Base-by-base conservation (phyloP, 2,797 vertebrate species). In the Sebastes elongatus region DNA sequence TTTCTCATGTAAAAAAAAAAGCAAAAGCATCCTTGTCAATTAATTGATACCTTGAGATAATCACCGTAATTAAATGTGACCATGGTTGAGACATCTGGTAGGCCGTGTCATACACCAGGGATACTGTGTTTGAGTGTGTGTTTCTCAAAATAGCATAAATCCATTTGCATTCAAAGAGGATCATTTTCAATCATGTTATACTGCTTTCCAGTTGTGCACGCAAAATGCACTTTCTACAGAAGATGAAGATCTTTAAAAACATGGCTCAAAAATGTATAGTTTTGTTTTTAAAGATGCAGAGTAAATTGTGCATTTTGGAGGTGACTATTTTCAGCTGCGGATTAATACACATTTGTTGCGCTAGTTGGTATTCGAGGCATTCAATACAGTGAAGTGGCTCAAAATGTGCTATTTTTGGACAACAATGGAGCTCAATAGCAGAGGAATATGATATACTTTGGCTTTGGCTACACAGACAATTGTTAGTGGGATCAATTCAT, bases 1-100 rank as follows among this genome's bases (percentile, higher is more conserved):
- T 69, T 18, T 55, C n/a, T 22, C 2, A 70, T 8, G 2, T 4
- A 20, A 3, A 42, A 63, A 38, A 22, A 22, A 46, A 27, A 35
- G 16, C 2, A 5, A 67, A 30, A 56, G n/a, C 7, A 49, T 71
- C 52, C 30, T 20, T 56, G 25, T 33, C 5, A 66, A 70, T n/a
- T 11, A 71, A 73, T 60, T 74, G 23, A 67, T 72, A 76, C 61
- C 64, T 64, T 67, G 10, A 70, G 25, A 84, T 69, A 66, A 80
- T 74, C 13, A 28, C 53, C 30, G 27, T 38, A 22, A 61, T 86
- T 57, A 66, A 63, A 69, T 14, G 10, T 22, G 53, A 61, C 38
- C 27, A 2, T 25, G 14, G 27, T 42, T 52, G 28, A 63, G 49
- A 30, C 52, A 27, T 49, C 38, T 27, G 42, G 18, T 30, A 7